Conservation (phyloP, 2,797 vertebrate genomes). For the Oryzias dopingdopingensis region DNA sequence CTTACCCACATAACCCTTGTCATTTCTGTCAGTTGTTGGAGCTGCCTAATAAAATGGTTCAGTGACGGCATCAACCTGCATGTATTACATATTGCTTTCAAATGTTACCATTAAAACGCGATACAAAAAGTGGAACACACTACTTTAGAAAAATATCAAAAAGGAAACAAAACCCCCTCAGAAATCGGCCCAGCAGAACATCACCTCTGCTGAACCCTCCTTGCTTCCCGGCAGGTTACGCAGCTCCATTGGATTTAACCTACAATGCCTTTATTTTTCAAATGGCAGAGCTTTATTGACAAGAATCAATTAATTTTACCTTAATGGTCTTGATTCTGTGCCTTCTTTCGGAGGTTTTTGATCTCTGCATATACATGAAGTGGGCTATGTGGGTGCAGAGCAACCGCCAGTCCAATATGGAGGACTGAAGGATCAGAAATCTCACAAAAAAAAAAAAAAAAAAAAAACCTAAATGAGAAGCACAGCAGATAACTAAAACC, state of each 20-base stretch:
- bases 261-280: conserved; percentile 23
- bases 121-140: conserved; percentile 60
- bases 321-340: conserved; percentile 10
- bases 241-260: conserved; percentile 4
- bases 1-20: conserved; percentile 73
- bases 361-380: conserved; percentile 34
- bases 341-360: conserved; percentile 24
- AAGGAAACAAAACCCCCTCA: conserved; percentile 52
- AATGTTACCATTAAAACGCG: conserved; percentile 58
- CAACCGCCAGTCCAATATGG: conserved; percentile 56
- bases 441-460: conserved; percentile 23
- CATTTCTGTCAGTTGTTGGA: conserved; percentile 55
- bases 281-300: conserved; percentile 28
- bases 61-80: conserved; percentile 31
- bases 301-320: conserved; percentile 5
- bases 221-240: neutral
- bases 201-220: conserved; percentile 18
- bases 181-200: conserved; percentile 18
- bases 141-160: conserved; percentile 76
- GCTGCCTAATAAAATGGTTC: conserved; percentile 63
- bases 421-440: conserved; percentile 70
- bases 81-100: conserved; percentile 57
- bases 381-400: conserved; percentile 71
- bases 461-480: conserved; percentile 29
- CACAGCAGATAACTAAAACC: conserved; percentile 56